These are phyloP conservation scores for Lordiphosa andalusiaca DNA, from an alignment of 2,888 invertebrate genomes.

Conservation along the genomic window DNA sequence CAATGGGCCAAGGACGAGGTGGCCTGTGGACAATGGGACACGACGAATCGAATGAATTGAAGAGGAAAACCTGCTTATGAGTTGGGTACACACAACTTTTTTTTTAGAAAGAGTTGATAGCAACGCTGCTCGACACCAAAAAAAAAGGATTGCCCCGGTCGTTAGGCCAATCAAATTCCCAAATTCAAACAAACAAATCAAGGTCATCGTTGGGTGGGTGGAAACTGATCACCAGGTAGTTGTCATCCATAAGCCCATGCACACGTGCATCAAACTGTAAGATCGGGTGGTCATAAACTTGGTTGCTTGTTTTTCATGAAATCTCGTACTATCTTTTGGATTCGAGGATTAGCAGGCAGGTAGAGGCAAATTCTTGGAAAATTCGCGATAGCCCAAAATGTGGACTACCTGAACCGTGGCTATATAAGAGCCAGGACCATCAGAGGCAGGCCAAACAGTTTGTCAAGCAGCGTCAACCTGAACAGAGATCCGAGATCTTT, in stretches of 20 bases:
- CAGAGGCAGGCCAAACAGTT: slow-evolving; percentile 38
- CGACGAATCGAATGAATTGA: neutral
- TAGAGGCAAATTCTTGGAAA: slow-evolving; percentile 42
- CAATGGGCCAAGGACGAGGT: slow-evolving; percentile 33
- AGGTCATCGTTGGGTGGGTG: neutral
- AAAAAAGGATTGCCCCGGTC: neutral
- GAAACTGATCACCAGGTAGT: neutral
- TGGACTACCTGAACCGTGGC: neutral
- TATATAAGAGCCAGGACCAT: neutral
- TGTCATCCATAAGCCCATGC: neutral
- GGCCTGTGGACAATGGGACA: neutral
- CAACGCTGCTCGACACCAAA: neutral
- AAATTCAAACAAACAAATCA: slow-evolving; percentile 2
- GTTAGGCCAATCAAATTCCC: slow-evolving; percentile 1
- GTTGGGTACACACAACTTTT: too few relatives aligned
- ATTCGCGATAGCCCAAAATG: slow-evolving; percentile 36
- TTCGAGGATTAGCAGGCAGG: slow-evolving; percentile 46
- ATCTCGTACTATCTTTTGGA: slow-evolving; percentile 4
- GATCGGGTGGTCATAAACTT: slow-evolving; percentile 3
- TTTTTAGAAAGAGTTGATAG: neutral
- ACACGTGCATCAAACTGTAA: slow-evolving; percentile 10
- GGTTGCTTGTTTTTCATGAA: slow-evolving; percentile 2
- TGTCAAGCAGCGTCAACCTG: slow-evolving; percentile 8
- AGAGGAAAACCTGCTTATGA: too few relatives aligned
- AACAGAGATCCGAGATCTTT: neutral